Conservation (phyloP, 2,888 invertebrate species). For the Altica lythri region DNA sequence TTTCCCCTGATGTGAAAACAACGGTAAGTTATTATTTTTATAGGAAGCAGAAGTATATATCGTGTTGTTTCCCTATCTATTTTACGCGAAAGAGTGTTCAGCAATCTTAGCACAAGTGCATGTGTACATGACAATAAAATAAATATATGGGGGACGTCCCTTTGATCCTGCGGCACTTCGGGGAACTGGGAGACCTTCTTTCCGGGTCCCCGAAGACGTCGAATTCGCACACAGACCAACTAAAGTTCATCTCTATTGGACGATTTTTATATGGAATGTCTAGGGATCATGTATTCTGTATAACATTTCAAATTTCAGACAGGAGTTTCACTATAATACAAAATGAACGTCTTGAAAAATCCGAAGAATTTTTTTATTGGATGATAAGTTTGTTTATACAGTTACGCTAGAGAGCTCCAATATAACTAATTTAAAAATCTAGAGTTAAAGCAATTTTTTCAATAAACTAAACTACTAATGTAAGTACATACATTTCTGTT, state of each 20-base stretch:
- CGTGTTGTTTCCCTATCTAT: conserved; percentile 38
- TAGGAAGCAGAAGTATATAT: conserved; percentile 30
- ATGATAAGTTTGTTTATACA: no score
- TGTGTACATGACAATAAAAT: conserved; percentile 57
- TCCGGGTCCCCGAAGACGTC: conserved; percentile 41
- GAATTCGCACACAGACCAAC: conserved; percentile 41
- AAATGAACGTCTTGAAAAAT: no score
- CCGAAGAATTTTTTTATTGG: no score
- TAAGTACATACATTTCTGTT: no score
- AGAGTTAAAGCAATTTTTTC: no score
- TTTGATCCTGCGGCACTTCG: conserved; percentile 53
- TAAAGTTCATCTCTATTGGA: conserved; percentile 43
- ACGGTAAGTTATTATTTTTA: conserved; percentile 47
- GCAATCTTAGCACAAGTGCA: conserved; percentile 56
- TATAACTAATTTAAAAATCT: no score
- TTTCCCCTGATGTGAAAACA: conserved; percentile 29
- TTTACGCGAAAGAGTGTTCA: conserved; percentile 45
- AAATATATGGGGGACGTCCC: conserved; percentile 54
- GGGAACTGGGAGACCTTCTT: conserved; percentile 46
- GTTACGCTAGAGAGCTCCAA: no score
- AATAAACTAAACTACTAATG: no score
- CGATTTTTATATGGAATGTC: conserved; percentile 40
- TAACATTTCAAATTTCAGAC: conserved; percentile 2
- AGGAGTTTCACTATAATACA: no score
- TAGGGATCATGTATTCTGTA: conserved; percentile 20